Evolutionary conservation across 2,888 invertebrate genomes (phyloP).

Genomic region (Eurytoma californica): DNA sequence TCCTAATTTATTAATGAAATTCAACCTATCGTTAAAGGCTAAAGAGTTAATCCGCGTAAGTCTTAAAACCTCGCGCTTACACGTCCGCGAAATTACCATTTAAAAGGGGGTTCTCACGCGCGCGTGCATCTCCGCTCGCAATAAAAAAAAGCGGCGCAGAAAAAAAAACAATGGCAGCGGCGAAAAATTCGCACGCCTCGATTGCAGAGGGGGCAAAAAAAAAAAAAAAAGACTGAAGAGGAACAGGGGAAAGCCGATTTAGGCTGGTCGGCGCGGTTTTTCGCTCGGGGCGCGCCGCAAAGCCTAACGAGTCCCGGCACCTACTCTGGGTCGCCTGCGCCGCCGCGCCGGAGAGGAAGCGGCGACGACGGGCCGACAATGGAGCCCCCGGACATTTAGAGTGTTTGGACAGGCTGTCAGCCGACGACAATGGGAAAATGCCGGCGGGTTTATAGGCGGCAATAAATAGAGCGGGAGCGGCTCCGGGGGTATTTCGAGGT

Average conservation of each 20-base stretch:
- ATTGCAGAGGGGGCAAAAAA: background rate
- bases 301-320: constrained; percentile 56
- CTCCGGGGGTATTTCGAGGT: background rate
- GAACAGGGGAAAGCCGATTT: constrained; percentile 46
- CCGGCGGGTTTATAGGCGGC: constrained; percentile 44
- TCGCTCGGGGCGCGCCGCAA: constrained; percentile 52
- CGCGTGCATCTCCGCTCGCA: background rate
- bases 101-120: constrained; percentile 51
- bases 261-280: constrained; percentile 36
- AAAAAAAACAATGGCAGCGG: background rate
- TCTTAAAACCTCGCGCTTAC: constrained; percentile 1
- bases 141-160: background rate
- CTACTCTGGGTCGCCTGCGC: background rate
- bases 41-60: constrained; percentile 44
- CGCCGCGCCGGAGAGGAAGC: constrained; percentile 18
- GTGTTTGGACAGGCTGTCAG: constrained; percentile 71
- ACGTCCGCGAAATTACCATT: constrained; percentile 10
- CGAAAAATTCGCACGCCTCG: constrained; percentile 49
- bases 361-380: constrained; percentile 28
- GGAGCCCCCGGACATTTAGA: constrained; percentile 63
- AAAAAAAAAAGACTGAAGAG: constrained; percentile 4
- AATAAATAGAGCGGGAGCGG: constrained; percentile 47
- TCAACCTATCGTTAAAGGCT: constrained; percentile 32
- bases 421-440: constrained; percentile 63
- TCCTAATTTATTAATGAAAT: constrained; percentile 52